These are phyloP conservation scores for Alloscopus bannaensis DNA, from an alignment of 2,888 invertebrate genomes.

Conservation along the genomic window DNA sequence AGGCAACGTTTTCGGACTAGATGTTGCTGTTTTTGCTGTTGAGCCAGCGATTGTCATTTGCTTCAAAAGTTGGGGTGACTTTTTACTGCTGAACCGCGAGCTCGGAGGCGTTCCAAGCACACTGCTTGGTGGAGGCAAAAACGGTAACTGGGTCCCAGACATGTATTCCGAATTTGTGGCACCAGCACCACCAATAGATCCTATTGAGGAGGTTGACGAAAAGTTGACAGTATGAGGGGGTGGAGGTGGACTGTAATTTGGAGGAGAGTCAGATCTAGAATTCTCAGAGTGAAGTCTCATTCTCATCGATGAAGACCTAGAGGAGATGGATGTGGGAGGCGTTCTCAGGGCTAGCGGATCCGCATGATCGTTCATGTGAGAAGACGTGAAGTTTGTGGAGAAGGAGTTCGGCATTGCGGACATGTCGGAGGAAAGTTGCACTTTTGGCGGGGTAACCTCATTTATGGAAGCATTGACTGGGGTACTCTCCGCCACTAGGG, in stretches of 20 bases:
- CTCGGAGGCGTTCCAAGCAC: slow-evolving; percentile 59
- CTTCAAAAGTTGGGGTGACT: slow-evolving; percentile 71
- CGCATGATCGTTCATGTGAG: slow-evolving; percentile 36
- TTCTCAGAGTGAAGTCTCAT: slow-evolving; percentile 55
- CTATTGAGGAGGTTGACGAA: slow-evolving; percentile 49
- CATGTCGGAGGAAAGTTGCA: slow-evolving; percentile 65
- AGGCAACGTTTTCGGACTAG: slow-evolving; percentile 72
- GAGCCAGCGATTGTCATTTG: slow-evolving; percentile 72
- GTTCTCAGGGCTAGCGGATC: slow-evolving; percentile 56
- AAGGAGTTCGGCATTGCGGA: slow-evolving; percentile 70
- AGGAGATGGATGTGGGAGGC: slow-evolving; percentile 57
- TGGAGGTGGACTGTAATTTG: slow-evolving; percentile 71
- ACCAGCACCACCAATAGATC: slow-evolving; percentile 35
- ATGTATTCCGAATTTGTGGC: slow-evolving; percentile 67
- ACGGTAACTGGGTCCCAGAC: slow-evolving; percentile 39
- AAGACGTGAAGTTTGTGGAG: slow-evolving; percentile 71
- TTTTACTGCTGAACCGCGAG: slow-evolving; percentile 64
- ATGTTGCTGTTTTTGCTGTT: slow-evolving; percentile 34
- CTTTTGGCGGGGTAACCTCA: slow-evolving; percentile 74
- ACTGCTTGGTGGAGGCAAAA: slow-evolving; percentile 58
- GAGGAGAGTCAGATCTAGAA: slow-evolving; percentile 67
- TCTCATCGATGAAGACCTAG: slow-evolving; percentile 50
- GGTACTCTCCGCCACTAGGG: slow-evolving; percentile 59
- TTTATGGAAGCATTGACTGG: slow-evolving; percentile 66
- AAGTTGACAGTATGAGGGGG: slow-evolving; percentile 57